Conservation (phyloP, 2,888 invertebrate species). For the Stenotaenia linearis region DNA sequence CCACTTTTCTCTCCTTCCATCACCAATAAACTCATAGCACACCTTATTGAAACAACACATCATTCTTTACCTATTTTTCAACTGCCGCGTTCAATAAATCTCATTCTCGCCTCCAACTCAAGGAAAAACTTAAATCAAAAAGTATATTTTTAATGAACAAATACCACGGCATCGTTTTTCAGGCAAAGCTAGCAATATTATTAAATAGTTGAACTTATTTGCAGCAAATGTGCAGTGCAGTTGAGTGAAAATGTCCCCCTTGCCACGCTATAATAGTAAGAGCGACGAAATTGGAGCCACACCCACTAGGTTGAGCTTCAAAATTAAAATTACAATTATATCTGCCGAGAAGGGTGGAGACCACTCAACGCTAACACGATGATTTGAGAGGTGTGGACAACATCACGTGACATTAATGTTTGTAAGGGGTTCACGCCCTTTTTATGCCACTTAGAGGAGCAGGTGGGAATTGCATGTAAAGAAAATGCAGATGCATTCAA, state of each 20-base stretch:
- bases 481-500: not conserved
- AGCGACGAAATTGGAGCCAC: not conserved
- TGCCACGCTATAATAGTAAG: not conserved
- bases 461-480: not conserved
- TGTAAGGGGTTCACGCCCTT: not conserved
- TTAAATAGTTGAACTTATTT: too few species aligned
- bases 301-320: not conserved
- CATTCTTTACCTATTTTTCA: too few species aligned
- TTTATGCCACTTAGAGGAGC: not conserved
- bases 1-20: too few species aligned
- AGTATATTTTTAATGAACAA: too few species aligned
- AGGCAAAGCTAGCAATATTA: too few species aligned
- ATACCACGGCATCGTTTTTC: too few species aligned
- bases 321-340: not conserved
- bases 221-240: not conserved
- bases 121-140: too few species aligned
- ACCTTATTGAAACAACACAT: too few species aligned
- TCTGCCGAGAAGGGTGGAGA: not conserved
- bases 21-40: too few species aligned
- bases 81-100: too few species aligned
- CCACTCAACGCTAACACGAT: not conserved
- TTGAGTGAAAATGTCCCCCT: not conserved
- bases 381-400: not conserved
- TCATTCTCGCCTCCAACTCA: too few species aligned
- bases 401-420: not conserved